Evolutionary conservation across 2,888 invertebrate genomes (phyloP).

Genomic region (Cheilosia impressa): DNA sequence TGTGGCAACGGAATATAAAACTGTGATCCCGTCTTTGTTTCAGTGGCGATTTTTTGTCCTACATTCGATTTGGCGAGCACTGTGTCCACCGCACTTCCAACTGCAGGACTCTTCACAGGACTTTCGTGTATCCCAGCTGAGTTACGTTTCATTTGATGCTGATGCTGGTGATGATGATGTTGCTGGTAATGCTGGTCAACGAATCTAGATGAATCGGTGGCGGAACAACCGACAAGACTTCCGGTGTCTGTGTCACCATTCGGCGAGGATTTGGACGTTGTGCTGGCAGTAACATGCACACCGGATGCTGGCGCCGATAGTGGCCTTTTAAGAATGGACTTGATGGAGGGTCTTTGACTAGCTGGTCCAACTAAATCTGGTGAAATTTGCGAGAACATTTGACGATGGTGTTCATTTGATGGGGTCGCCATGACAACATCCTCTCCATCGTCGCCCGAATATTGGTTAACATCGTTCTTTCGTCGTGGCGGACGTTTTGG

Average conservation of each 20-base stretch:
- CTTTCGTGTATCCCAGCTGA: constrained; percentile 64
- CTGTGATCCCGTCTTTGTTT: constrained; percentile 83
- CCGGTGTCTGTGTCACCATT: constrained; percentile 80
- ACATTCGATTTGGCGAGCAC: constrained; percentile 60
- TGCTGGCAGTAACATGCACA: constrained; percentile 44
- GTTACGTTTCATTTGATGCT: constrained; percentile 72
- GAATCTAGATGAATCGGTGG: constrained; percentile 50
- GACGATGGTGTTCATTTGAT: constrained; percentile 54
- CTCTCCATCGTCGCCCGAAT: constrained; percentile 22
- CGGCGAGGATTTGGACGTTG: constrained; percentile 79
- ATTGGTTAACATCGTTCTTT: constrained; percentile 76
- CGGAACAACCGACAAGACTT: constrained; percentile 76
- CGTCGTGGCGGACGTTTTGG: constrained; percentile 82
- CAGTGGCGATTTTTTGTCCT: constrained; percentile 58
- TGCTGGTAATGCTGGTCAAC: constrained; percentile 46
- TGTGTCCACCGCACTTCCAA: constrained; percentile 48
- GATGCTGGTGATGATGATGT: constrained; percentile 49
- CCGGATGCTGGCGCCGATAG: constrained; percentile 80
- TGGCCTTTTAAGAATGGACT: constrained; percentile 87
- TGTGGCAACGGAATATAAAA: constrained; percentile 87
- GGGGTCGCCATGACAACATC: constrained; percentile 13
- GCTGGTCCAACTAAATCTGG: constrained; percentile 58
- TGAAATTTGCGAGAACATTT: constrained; percentile 62
- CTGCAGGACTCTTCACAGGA: constrained; percentile 40
- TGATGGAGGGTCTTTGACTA: constrained; percentile 81